Conservation (phyloP, 2,888 invertebrate genomes). For the Drosophila anceps region DNA sequence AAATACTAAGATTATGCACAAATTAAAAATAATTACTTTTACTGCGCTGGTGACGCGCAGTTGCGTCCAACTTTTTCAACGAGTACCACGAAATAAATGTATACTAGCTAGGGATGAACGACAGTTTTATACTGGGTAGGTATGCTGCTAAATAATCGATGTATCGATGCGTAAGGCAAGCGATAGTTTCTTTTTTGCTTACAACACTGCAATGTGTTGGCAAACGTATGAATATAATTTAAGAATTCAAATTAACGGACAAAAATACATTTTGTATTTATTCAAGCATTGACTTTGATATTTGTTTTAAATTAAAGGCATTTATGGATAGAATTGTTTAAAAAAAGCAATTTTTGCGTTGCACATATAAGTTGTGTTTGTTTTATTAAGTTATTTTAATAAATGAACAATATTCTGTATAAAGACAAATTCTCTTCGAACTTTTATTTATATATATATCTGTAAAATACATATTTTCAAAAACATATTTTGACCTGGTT, state of each 20-base stretch:
- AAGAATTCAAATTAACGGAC: neutral
- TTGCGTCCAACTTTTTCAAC: constrained; percentile 58
- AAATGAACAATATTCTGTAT: neutral
- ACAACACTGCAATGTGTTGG: constrained; percentile 11
- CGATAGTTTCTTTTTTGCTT: neutral
- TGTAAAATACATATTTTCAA: no score
- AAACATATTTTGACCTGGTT: neutral
- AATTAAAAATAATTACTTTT: constrained; percentile 34
- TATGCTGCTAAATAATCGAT: constrained; percentile 9
- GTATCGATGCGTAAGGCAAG: constrained; percentile 7
- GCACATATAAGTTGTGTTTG: no score
- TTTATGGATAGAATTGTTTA: neutral
- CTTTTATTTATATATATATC: neutral
- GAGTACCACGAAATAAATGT: constrained; percentile 57
- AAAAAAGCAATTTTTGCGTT: no score
- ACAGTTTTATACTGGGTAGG: constrained; percentile 35
- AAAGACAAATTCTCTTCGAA: neutral
- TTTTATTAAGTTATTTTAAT: no score
- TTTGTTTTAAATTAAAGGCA: neutral
- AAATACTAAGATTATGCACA: constrained; percentile 44
- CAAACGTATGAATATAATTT: neutral
- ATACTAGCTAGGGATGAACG: constrained; percentile 46
- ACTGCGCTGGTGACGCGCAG: constrained; percentile 49
- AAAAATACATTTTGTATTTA: neutral
- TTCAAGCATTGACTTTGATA: neutral